Conservation (phyloP, 2,797 vertebrate species). For the Helostoma temminkii region DNA sequence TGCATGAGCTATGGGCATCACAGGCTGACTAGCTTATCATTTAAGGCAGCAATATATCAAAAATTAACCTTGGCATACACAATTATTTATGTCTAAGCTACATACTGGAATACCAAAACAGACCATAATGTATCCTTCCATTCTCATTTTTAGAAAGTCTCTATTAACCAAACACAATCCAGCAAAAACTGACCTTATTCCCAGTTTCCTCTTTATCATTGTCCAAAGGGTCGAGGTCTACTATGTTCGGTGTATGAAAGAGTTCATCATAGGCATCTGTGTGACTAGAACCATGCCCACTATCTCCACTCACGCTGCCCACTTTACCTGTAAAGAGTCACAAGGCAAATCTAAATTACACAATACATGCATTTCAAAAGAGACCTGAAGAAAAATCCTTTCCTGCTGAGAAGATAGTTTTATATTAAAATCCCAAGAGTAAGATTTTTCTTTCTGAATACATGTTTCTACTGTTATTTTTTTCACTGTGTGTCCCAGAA, state of each 20-base stretch:
- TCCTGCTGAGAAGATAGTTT: constrained; percentile 31
- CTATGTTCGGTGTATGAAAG: constrained; percentile 85
- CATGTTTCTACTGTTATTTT: constrained; percentile 31
- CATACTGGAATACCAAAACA: neutral
- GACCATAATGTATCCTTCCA: neutral
- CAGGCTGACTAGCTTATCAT: neutral
- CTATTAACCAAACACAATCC: neutral
- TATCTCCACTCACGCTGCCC: constrained; percentile 82
- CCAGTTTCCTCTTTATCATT: constrained; percentile 84
- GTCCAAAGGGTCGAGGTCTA: constrained; percentile 83
- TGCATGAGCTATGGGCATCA: neutral
- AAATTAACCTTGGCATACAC: constrained; percentile 12
- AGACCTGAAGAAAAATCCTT: constrained; percentile 18
- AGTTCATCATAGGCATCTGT: constrained; percentile 92
- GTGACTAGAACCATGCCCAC: constrained; percentile 82
- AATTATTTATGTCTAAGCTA: constrained; percentile 1
- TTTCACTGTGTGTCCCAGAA: constrained; percentile 12
- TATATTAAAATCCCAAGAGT: constrained; percentile 38
- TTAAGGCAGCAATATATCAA: constrained; percentile 3
- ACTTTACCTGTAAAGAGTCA: constrained; percentile 80
- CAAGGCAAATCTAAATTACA: constrained; percentile 31
- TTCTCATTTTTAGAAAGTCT: neutral
- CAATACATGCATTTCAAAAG: constrained; percentile 30
- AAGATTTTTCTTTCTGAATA: constrained; percentile 2
- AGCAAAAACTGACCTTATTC: constrained; percentile 80